Percentiles rank a stretch among this genome's conserved stretches.
phyloP scores from a whole-genome alignment of 2,113 vertebrate genomes.

The Percopsis transmontana region DNA sequence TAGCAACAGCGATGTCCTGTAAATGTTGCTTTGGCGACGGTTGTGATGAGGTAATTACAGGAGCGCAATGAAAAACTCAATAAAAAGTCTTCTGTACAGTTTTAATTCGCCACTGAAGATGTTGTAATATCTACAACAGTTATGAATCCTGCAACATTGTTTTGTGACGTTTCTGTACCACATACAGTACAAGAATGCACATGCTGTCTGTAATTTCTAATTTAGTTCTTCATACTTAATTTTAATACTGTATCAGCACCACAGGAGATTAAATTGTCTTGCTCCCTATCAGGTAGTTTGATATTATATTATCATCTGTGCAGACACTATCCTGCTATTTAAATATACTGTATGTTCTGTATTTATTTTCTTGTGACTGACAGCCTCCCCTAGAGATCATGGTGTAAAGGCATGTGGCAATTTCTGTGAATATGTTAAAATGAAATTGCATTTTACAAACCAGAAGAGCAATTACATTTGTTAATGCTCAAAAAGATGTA shows the following conservation, averaged over 20 bases:
- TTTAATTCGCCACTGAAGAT: constrained; percentile 5
- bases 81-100: constrained; percentile 15
- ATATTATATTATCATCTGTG: constrained; percentile 27
- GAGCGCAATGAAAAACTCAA: constrained; percentile 39
- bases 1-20: constrained; percentile 7
- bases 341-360: no score
- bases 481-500: no score
- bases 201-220: constrained; percentile 35
- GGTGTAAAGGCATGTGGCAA: background rate
- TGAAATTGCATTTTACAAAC: no score
- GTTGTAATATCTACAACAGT: background rate
- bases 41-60: constrained; percentile 33
- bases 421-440: constrained; percentile 43
- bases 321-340: constrained; percentile 1
- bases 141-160: constrained; percentile 1
- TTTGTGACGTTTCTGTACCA: constrained; percentile 7
- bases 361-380: constrained; percentile 20
- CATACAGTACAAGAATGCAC: background rate
- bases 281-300: constrained; percentile 23
- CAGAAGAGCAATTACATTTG: no score
- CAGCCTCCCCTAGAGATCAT: constrained; percentile 4
- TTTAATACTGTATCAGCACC: no score
- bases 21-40: constrained; percentile 21
- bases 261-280: constrained; percentile 25
- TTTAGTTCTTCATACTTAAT: constrained; percentile 40